Conservation (phyloP, 1,140 invertebrate genomes). For the Drosophila subpulchrella region DNA sequence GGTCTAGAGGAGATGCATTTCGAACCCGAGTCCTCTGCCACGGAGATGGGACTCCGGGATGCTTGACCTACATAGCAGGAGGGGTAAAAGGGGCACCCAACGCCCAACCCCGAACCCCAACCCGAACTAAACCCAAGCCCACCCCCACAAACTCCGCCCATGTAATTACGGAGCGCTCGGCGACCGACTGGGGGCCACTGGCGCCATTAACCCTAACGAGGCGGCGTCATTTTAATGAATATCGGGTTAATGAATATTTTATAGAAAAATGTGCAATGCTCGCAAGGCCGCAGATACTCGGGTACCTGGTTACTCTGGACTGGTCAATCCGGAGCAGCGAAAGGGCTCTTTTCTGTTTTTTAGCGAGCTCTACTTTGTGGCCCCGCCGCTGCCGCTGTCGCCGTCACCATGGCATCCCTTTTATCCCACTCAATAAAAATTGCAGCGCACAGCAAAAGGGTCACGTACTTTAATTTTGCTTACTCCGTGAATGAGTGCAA, state of each 20-base stretch:
- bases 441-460: conserved; percentile 69
- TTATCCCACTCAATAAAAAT: conserved; percentile 69
- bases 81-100: neutral
- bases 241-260: conserved; percentile 80
- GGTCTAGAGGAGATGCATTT: conserved; percentile 16
- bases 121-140: neutral
- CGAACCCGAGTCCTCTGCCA: neutral
- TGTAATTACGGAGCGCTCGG: conserved; percentile 52
- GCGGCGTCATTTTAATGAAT: conserved; percentile 74
- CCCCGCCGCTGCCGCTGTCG: neutral
- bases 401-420: neutral
- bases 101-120: neutral
- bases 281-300: conserved; percentile 17
- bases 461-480: conserved; percentile 79
- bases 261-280: conserved; percentile 53
- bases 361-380: neutral
- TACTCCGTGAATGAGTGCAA: conserved; percentile 78
- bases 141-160: neutral
- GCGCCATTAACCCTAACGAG: conserved; percentile 77
- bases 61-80: conserved; percentile 43
- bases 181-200: conserved; percentile 54
- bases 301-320: conserved; percentile 16
- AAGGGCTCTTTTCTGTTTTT: neutral
- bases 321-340: conserved; percentile 35
- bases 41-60: conserved; percentile 8